These are phyloP conservation scores for Eretmochelys imbricata DNA, from an alignment of 2,113 vertebrate species.

Conservation along the genomic window DNA sequence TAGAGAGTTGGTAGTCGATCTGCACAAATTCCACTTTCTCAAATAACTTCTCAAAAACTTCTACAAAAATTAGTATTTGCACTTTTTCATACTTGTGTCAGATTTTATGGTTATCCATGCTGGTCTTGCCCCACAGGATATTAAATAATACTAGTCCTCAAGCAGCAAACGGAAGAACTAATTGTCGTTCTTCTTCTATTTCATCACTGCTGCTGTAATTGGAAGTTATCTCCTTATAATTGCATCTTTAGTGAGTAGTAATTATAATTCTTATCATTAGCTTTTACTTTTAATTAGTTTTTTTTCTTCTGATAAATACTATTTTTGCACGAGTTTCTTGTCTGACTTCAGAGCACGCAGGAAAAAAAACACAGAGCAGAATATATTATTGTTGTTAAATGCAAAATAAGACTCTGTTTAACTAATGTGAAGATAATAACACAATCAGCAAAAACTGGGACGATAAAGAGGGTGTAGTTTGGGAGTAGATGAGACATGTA, in stretches of 20 bases:
- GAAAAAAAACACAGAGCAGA: constrained; percentile 28
- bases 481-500: background rate
- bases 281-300: constrained; percentile 74
- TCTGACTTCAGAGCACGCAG: constrained; percentile 34
- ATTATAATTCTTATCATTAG: constrained; percentile 78
- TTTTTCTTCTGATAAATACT: constrained; percentile 52
- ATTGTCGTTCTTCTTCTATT: constrained; percentile 59
- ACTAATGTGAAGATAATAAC: background rate
- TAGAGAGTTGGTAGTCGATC: background rate
- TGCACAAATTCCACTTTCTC: background rate
- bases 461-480: constrained; percentile 8
- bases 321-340: constrained; percentile 49
- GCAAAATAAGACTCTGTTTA: constrained; percentile 5
- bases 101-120: constrained; percentile 31
- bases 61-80: constrained; percentile 43
- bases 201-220: constrained; percentile 69
- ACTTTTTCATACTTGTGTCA: constrained; percentile 23
- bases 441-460: background rate
- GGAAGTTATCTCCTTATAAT: constrained; percentile 77
- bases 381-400: constrained; percentile 5
- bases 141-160: constrained; percentile 68
- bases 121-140: constrained; percentile 61
- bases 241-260: constrained; percentile 73
- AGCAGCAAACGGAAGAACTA: constrained; percentile 63
- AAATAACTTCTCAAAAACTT: background rate